These are phyloP conservation scores for Nannobrachium achirus DNA, from an alignment of 2,113 vertebrate genomes.

Conservation along the genomic window DNA sequence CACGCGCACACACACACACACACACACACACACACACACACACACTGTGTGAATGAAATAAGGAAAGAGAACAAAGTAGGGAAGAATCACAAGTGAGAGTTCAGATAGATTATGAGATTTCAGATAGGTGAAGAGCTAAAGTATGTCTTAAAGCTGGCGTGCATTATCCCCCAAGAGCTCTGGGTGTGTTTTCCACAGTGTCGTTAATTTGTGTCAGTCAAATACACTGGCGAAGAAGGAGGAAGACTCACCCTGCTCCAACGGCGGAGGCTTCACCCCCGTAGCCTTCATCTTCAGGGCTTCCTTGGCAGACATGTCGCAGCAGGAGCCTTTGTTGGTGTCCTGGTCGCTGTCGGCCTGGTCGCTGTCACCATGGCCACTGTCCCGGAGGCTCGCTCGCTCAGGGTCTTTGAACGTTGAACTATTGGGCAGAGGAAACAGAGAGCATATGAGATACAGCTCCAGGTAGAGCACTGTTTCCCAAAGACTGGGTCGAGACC, in stretches of 20 bases:
- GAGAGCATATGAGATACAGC: background rate
- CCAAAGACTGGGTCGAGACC: too few species aligned
- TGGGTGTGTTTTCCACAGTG: background rate
- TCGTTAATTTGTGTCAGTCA: background rate
- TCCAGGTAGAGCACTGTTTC: too few species aligned
- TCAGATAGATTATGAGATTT: conserved; percentile 41
- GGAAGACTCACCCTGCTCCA: conserved; percentile 94
- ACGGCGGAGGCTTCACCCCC: conserved; percentile 91
- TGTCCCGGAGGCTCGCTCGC: conserved; percentile 98
- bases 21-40: conserved; percentile 17
- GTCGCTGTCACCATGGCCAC: conserved; percentile 99
- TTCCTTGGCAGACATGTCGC: conserved; percentile 99
- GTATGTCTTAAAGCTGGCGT: too few species aligned
- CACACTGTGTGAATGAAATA: conserved; percentile 46
- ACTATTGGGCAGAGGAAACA: conserved; percentile 80
- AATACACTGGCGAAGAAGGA: conserved; percentile 49
- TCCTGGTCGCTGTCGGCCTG: conserved; percentile 99
- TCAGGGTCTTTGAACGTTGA: conserved; percentile 99
- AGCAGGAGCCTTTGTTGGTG: conserved; percentile 99
- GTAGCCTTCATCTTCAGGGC: conserved; percentile 98
- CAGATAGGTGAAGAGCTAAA: conserved; percentile 36
- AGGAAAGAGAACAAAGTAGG: conserved; percentile 55
- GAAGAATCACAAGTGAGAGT: conserved; percentile 32
- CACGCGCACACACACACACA: conserved; percentile 13
- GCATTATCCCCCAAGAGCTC: background rate